These are phyloP conservation scores for Chrysaora quinquecirrha DNA, from an alignment of 30 jellyfish, hydroid and myxozoan genomes.

Conservation along the genomic window DNA sequence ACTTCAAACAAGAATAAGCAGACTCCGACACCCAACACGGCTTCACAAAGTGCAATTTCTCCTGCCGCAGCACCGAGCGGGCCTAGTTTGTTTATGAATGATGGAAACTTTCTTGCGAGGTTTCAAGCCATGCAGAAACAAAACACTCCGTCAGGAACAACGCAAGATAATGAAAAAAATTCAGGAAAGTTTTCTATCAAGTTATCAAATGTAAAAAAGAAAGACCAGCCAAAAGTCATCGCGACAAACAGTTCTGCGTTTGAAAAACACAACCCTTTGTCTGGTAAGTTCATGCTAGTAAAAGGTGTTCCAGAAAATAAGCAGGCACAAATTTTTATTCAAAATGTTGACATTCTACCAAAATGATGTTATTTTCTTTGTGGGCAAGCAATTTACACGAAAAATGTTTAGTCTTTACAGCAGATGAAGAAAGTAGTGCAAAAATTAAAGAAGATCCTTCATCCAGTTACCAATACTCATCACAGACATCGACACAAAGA, in stretches of 20 bases:
- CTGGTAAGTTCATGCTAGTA: no score
- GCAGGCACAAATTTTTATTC: no score
- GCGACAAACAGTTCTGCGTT: constrained; percentile 43
- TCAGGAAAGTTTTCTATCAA: constrained; percentile 36
- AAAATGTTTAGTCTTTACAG: constrained; percentile 73
- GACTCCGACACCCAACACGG: background rate
- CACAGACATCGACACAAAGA: constrained; percentile 62
- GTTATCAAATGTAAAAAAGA: constrained; percentile 25
- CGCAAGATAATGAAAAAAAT: constrained; percentile 9
- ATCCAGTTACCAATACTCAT: constrained; percentile 66
- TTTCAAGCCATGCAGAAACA: constrained; percentile 90
- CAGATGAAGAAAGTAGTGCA: constrained; percentile 52
- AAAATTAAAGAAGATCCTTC: constrained; percentile 78
- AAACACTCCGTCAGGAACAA: constrained; percentile 9
- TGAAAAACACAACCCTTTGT: constrained; percentile 21
- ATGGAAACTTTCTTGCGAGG: constrained; percentile 90
- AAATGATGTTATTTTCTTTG: constrained; percentile 2
- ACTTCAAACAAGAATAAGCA: constrained; percentile 7
- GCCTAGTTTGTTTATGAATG: constrained; percentile 72
- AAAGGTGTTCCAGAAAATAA: no score
- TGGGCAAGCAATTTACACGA: constrained; percentile 32
- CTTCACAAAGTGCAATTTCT: constrained; percentile 9
- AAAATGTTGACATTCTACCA: no score
- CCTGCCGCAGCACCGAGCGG: constrained; percentile 29
- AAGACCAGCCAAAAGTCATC: constrained; percentile 31